Base-by-base conservation (phyloP, 2,797 vertebrate genomes). In the Fistularia tabacaria region DNA sequence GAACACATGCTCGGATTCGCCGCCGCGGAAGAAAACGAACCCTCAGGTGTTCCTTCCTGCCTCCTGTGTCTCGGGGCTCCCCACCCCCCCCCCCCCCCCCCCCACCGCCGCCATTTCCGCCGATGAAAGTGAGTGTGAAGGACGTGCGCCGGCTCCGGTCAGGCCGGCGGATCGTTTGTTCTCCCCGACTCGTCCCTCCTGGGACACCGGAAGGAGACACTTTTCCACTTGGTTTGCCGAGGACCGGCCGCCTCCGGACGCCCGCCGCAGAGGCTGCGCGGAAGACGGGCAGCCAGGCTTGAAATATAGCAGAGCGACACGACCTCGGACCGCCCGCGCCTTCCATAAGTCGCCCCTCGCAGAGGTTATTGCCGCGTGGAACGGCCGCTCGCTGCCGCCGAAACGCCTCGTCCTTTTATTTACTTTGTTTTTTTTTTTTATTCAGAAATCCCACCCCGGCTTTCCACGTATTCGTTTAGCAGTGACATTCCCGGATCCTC, bases 1-100 rank as follows among this genome's bases (percentile, higher is more conserved):
- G 81, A 87, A 83, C 82, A 82, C 82, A 84, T 83, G 73, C 74
- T 83, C 69, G 51, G 58, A 69, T 81, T 66, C 13, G 15, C 71
- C 66, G 76, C 64, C 74, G 47, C n/a, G 68, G 64, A 69, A 74
- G 78, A 79, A 47, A 55, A 71, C 63, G 7, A 45, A 15, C 7
- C 25, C 45, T 46, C 15, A 1, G 3, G 13, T 13, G 7, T 7
- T 13, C 45, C 49, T 36, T 14, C 36, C 9, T 41, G 3, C 48
- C 51, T 48, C 12, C 54, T 53, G 37, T 58, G 63, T 72, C 54
- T 69, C 55, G 14, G 25, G 25, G 25, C 25, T 46, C 41, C 37
- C 25, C 38, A 1, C 1, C 25, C 48, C 15, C 45, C 59, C 15
- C 79, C 73, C 59, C 39, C 61, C 44, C 46, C 14, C 45, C 40